Evolutionary conservation across 2,888 invertebrate species (phyloP).

Genomic region (Lissonota sp.): DNA sequence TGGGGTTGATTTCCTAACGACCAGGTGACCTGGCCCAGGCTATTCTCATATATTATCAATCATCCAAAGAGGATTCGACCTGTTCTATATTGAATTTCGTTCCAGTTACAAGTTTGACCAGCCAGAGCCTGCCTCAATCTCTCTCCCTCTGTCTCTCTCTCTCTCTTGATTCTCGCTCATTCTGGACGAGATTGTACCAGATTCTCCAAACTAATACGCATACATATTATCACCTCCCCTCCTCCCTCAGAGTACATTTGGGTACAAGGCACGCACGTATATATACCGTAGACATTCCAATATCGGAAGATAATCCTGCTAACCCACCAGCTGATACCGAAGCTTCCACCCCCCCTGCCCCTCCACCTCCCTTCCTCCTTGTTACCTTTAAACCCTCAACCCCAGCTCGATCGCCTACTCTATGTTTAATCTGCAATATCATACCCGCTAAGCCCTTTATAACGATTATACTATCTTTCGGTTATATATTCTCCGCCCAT

Average conservation of each 20-base stretch:
- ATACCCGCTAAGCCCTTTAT: conserved; percentile 58
- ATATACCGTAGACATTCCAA: conserved; percentile 52
- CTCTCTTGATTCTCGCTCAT: conserved; percentile 10
- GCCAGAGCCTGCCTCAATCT: conserved; percentile 19
- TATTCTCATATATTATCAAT: conserved; percentile 20
- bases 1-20: neutral
- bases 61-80: conserved; percentile 27
- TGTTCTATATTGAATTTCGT: conserved; percentile 40
- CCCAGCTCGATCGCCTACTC: conserved; percentile 39
- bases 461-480: conserved; percentile 60
- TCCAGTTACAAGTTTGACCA: conserved; percentile 38
- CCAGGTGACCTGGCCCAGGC: neutral
- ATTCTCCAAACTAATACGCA: conserved; percentile 43
- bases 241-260: conserved; percentile 12
- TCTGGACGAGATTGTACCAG: conserved; percentile 8
- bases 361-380: neutral
- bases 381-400: conserved; percentile 5
- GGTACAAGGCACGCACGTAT: conserved; percentile 34
- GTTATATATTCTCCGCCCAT: conserved; percentile 54
- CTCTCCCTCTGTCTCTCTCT: neutral
- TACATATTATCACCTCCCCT: conserved; percentile 1
- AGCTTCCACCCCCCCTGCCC: neutral
- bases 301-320: conserved; percentile 61
- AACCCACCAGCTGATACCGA: conserved; percentile 57
- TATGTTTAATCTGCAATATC: conserved; percentile 63